Conservation (phyloP, 2,113 vertebrate species). For the Pseudolaguvia tuberculata region DNA sequence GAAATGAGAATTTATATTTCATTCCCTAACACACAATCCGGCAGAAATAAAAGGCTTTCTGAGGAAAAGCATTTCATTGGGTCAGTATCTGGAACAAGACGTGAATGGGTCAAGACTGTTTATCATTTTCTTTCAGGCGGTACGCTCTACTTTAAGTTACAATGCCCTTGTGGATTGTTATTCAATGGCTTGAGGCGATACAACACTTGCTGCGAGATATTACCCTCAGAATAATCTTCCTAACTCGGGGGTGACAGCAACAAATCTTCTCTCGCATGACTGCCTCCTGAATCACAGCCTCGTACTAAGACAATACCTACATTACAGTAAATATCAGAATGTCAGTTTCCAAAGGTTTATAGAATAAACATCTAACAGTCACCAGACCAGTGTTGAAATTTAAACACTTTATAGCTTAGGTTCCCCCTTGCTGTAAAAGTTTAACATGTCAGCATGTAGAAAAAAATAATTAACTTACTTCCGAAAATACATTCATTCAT, state of each 20-base stretch:
- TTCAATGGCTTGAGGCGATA: background rate
- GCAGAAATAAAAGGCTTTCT: background rate
- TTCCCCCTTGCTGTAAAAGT: background rate
- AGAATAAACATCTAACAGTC: background rate
- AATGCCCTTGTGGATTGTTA: constrained; percentile 5
- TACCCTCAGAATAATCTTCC: background rate
- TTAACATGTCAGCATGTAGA: background rate
- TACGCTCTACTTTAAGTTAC: background rate
- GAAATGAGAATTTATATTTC: background rate
- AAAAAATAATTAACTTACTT: background rate
- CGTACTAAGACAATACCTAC: background rate
- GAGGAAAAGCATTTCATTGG: background rate
- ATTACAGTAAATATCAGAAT: no score
- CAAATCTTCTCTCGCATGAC: no score
- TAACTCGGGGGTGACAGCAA: background rate
- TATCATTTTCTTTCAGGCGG: background rate
- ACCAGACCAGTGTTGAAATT: no score
- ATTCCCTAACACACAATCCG: background rate
- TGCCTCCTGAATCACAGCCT: background rate
- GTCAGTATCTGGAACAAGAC: background rate
- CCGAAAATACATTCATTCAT: no score
- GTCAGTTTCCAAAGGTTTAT: background rate
- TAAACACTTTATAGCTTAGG: background rate
- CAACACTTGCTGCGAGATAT: constrained; percentile 13
- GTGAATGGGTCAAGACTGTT: background rate